phyloP scores from a whole-genome alignment of 2,888 invertebrate genomes.

The Pollenia amentaria region DNA sequence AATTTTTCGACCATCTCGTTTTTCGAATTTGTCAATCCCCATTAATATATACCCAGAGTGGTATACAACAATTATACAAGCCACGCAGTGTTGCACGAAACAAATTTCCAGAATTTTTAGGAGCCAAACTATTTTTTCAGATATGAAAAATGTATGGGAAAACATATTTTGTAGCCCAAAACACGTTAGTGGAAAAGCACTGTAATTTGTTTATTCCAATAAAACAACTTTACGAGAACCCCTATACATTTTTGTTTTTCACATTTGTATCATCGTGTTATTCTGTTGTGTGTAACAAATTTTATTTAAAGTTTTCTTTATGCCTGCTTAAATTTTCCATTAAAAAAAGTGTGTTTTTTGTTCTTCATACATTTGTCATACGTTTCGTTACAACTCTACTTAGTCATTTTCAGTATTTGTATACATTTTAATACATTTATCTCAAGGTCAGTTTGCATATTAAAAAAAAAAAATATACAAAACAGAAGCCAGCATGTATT shows the following conservation, averaged over 20 bases:
- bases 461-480: background rate
- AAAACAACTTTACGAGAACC: too few relatives aligned
- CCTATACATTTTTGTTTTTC: background rate
- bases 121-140: too few relatives aligned
- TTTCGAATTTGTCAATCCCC: too few relatives aligned
- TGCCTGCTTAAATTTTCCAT: conserved; percentile 22
- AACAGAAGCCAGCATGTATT: conserved; percentile 15
- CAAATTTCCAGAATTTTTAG: too few relatives aligned
- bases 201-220: too few relatives aligned
- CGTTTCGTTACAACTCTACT: conserved; percentile 14
- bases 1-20: too few relatives aligned
- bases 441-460: conserved; percentile 52
- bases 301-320: background rate
- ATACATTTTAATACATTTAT: conserved; percentile 46
- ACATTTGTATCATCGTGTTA: background rate
- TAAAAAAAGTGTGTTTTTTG: background rate
- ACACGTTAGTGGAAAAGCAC: too few relatives aligned
- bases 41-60: too few relatives aligned
- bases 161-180: too few relatives aligned
- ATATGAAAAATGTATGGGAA: too few relatives aligned
- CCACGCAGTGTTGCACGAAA: too few relatives aligned
- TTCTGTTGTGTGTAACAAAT: conserved; percentile 16
- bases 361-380: conserved; percentile 36
- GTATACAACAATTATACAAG: too few relatives aligned
- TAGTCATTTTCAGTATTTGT: background rate